Percentiles rank a stretch among this genome's conserved stretches.
Evolutionary conservation across 2,797 vertebrate genomes (phyloP).

Genomic region (Psittacula echo): DNA sequence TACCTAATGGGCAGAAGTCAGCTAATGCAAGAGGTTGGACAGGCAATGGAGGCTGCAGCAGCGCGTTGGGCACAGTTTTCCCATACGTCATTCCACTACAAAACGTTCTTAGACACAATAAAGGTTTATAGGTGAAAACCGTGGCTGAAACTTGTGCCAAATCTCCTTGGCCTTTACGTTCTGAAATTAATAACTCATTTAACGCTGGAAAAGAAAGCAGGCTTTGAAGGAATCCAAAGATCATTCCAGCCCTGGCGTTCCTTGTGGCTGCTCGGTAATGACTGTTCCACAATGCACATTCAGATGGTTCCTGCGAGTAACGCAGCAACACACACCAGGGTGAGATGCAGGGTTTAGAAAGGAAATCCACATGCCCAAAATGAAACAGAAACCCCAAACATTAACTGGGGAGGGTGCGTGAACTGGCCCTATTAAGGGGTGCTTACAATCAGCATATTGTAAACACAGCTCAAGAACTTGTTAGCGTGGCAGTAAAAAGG

Average conservation of each 20-base stretch:
- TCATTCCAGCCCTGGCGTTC: background rate
- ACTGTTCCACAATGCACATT: background rate
- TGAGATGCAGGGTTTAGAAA: background rate
- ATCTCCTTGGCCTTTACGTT: background rate
- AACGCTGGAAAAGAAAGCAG: background rate
- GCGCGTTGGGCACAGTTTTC: background rate
- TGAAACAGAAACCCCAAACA: background rate
- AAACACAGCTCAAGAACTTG: background rate
- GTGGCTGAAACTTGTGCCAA: background rate
- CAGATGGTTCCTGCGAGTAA: background rate
- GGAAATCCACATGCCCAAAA: conserved; percentile 24
- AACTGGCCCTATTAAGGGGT: background rate
- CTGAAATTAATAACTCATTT: background rate
- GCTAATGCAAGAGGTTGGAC: background rate
- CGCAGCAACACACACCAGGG: background rate
- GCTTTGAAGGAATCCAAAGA: conserved; percentile 2
- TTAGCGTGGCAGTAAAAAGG: conserved; percentile 37
- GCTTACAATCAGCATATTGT: conserved; percentile 19
- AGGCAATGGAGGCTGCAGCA: background rate
- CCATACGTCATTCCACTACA: background rate
- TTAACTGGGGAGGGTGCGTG: background rate
- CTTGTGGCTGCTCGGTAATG: background rate
- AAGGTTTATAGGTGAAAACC: background rate
- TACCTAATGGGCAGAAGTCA: background rate
- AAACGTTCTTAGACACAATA: background rate